Percentiles rank a stretch among this genome's conserved stretches.
Evolutionary conservation across 2,113 vertebrate species (phyloP).

Genomic region (Colistium nudipinnis): DNA sequence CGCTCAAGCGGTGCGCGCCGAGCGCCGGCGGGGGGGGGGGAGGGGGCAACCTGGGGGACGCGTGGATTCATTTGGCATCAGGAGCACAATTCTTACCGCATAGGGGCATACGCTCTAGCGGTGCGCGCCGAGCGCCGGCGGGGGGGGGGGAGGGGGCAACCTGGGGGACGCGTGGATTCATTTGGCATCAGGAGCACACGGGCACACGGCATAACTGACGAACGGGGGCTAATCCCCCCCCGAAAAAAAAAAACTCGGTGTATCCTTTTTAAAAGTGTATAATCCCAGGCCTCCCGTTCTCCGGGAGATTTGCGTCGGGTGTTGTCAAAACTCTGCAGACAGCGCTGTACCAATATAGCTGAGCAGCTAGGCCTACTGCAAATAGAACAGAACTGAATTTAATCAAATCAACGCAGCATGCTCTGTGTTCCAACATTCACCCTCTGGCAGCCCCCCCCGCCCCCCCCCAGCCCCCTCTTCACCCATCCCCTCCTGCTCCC

Average conservation of each 20-base stretch:
- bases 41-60: not conserved
- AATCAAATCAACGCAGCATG: constrained; percentile 77
- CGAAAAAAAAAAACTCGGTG: constrained; percentile 22
- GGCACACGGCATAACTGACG: constrained; percentile 26
- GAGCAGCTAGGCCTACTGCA: constrained; percentile 72
- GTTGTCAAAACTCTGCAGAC: constrained; percentile 68
- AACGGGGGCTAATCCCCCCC: constrained; percentile 38
- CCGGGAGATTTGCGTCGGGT: constrained; percentile 57
- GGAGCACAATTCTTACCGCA: not conserved
- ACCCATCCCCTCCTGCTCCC: constrained; percentile 53
- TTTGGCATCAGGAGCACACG: constrained; percentile 8
- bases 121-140: not conserved
- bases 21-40: no score
- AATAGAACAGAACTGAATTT: constrained; percentile 76
- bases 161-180: not conserved
- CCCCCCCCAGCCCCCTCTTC: not conserved
- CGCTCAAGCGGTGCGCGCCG: not conserved
- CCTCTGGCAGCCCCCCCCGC: constrained; percentile 58
- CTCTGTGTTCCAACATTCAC: constrained; percentile 69
- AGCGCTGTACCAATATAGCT: constrained; percentile 73
- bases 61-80: constrained; percentile 17
- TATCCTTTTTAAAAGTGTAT: constrained; percentile 45
- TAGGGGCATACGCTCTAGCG: no score
- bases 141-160: no score
- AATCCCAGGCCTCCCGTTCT: constrained; percentile 59